phyloP scores from a whole-genome alignment of 2,113 vertebrate genomes.

The Seriola dumerili region DNA sequence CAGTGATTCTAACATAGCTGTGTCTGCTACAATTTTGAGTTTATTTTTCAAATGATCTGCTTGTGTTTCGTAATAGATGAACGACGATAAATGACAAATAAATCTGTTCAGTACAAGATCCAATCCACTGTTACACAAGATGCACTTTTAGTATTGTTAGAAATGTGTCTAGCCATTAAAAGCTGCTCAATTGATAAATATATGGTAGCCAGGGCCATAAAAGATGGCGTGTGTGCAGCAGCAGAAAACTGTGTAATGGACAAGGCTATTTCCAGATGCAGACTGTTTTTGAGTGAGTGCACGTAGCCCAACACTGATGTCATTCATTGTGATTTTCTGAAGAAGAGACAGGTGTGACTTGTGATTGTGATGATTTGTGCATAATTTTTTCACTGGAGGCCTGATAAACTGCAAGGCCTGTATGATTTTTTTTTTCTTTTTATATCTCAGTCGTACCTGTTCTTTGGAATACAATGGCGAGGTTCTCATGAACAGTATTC shows the following conservation, averaged over 20 bases:
- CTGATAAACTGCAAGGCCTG: conserved; percentile 14
- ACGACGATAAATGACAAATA: too few species aligned
- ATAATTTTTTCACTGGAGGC: not conserved
- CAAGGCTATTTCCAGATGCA: not conserved
- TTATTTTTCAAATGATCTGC: not conserved
- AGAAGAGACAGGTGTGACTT: not conserved
- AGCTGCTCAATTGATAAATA: not conserved
- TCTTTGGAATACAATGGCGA: conserved; percentile 5
- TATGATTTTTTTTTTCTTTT: not conserved
- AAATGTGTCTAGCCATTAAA: not conserved
- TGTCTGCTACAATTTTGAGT: not conserved
- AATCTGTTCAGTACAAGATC: not conserved
- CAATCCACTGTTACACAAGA: not conserved
- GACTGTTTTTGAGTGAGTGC: not conserved
- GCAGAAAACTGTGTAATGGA: not conserved
- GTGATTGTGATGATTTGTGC: not conserved
- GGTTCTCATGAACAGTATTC: not conserved
- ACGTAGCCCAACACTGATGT: not conserved
- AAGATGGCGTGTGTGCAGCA: not conserved
- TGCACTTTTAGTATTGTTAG: not conserved
- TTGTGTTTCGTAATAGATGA: not conserved
- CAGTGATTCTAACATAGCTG: not conserved
- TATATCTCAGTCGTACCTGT: not conserved
- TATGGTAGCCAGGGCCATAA: not conserved
- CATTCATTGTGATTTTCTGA: not conserved